Evolutionary conservation across 1,140 invertebrate species (phyloP).

Genomic region (Andrena cerasifolii): DNA sequence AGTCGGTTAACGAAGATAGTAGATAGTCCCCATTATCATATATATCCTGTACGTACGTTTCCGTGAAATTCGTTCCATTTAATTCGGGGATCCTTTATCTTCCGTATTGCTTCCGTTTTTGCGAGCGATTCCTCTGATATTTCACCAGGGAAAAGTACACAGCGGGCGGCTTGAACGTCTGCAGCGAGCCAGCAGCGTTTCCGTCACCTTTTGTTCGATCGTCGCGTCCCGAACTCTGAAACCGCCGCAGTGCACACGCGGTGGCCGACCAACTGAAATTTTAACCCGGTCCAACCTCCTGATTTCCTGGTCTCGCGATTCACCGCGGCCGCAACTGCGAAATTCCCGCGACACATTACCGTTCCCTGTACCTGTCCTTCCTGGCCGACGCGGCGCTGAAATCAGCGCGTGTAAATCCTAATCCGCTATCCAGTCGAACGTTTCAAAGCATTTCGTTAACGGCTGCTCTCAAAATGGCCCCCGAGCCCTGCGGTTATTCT

Average conservation of each 20-base stretch:
- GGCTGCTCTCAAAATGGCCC: background rate
- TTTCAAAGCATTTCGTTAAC: slow-evolving; percentile 22
- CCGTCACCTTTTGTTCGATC: too few species aligned
- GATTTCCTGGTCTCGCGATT: background rate
- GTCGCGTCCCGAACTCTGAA: too few species aligned
- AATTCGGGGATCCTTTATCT: background rate
- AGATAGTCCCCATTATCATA: too few species aligned
- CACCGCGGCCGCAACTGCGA: background rate
- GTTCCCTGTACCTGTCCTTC: background rate
- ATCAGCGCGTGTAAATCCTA: slow-evolving; percentile 22
- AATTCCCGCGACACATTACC: background rate
- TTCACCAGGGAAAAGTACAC: too few species aligned
- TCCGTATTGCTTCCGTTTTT: too few species aligned
- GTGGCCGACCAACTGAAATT: slow-evolving; percentile 4
- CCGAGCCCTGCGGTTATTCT: background rate
- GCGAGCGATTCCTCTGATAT: too few species aligned
- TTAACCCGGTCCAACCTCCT: background rate
- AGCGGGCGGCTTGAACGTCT: too few species aligned
- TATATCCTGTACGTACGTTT: too few species aligned
- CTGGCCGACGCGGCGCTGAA: too few species aligned
- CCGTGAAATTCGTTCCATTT: background rate
- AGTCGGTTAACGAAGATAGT: too few species aligned
- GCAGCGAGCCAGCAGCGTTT: too few species aligned
- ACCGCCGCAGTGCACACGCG: too few species aligned
- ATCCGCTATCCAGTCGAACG: background rate